Percentiles rank a stretch among this genome's conserved stretches.
These are phyloP conservation scores for Perithous albicinctus DNA, from an alignment of 2,888 invertebrate genomes.

Conservation along the genomic window DNA sequence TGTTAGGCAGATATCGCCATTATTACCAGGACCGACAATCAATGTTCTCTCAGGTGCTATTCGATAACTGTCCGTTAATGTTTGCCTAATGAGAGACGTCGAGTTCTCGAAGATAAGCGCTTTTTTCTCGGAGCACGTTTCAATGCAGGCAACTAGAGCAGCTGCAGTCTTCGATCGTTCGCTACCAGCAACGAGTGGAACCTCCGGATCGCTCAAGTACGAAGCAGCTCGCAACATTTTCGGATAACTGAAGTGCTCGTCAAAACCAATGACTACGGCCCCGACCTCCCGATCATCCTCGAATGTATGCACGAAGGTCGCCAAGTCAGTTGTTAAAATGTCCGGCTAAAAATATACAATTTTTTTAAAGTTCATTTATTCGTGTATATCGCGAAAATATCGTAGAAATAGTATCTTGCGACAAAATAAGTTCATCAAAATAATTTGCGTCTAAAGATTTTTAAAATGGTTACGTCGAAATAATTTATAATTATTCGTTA, in stretches of 20 bases:
- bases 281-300: constrained; percentile 92
- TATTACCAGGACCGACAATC: constrained; percentile 96
- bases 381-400: not conserved
- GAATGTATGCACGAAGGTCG: constrained; percentile 79
- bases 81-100: constrained; percentile 91
- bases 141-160: constrained; percentile 91
- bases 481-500: no score
- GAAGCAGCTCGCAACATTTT: constrained; percentile 96
- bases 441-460: no score
- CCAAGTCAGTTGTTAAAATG: constrained; percentile 58
- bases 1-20: constrained; percentile 91
- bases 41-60: constrained; percentile 93
- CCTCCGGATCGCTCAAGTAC: constrained; percentile 92
- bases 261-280: constrained; percentile 97
- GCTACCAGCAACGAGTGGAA: constrained; percentile 89
- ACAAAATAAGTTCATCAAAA: no score
- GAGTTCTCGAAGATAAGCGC: constrained; percentile 97
- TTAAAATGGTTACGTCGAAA: no score
- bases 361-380: constrained; percentile 8
- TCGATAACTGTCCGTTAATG: constrained; percentile 89
- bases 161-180: constrained; percentile 44
- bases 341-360: constrained; percentile 62
- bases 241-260: constrained; percentile 95
- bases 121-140: constrained; percentile 92
- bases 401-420: no score